Conservation (phyloP, 2,888 invertebrate species). For the Scaptomyza reducta region DNA sequence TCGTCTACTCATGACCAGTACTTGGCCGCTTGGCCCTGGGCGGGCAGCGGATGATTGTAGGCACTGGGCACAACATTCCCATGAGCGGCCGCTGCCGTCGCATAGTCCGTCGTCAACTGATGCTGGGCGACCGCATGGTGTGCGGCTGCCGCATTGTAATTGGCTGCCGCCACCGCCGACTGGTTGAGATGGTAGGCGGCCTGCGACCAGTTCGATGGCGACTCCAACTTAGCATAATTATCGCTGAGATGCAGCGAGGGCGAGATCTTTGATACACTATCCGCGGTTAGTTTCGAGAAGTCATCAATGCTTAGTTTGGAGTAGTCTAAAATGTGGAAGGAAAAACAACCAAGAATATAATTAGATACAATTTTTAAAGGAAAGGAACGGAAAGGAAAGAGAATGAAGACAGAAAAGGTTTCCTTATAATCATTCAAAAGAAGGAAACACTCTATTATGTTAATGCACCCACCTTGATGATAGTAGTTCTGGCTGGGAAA, state of each 20-base stretch:
- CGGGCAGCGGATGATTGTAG: constrained; percentile 82
- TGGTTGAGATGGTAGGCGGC: constrained; percentile 83
- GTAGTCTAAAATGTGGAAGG: constrained; percentile 83
- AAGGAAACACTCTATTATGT: too few relatives aligned
- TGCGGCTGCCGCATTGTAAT: constrained; percentile 81
- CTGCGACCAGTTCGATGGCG: constrained; percentile 83
- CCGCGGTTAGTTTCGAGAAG: constrained; percentile 85
- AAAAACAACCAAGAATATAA: background rate
- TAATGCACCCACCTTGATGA: constrained; percentile 81
- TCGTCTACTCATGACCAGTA: constrained; percentile 81
- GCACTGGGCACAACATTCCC: constrained; percentile 79
- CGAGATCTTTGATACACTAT: constrained; percentile 84
- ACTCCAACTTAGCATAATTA: constrained; percentile 82
- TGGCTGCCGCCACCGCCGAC: constrained; percentile 81
- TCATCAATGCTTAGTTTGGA: constrained; percentile 85
- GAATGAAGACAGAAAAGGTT: too few relatives aligned
- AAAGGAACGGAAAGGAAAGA: too few relatives aligned
- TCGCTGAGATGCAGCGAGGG: constrained; percentile 82
- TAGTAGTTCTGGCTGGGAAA: constrained; percentile 84
- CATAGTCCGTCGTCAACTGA: constrained; percentile 80
- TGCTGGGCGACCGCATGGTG: constrained; percentile 77
- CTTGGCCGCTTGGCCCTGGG: constrained; percentile 79
- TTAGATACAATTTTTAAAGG: background rate
- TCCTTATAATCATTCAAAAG: too few relatives aligned
- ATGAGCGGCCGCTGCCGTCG: constrained; percentile 77